Evolutionary conservation across 2,797 vertebrate species (phyloP), one percentile per base, ranked within the genome.

Genomic region (Botia almorhae): DNA sequence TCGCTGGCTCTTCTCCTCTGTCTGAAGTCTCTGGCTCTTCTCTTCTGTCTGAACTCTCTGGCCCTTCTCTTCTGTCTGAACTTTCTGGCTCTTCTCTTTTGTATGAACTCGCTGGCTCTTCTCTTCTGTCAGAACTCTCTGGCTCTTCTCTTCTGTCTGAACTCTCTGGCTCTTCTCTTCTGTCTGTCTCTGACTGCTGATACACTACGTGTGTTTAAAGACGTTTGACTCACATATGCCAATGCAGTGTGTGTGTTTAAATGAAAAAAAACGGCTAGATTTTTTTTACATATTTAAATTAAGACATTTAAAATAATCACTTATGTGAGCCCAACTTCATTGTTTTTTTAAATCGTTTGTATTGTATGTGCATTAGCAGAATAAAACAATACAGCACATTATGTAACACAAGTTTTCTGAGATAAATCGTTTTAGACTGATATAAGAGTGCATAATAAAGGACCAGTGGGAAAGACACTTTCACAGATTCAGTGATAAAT

Each of bases 381-480:
- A 60, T 56, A 60, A 69, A 39, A 39, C n/a, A 36, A 51, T 78
- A 39, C 43, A 46, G 43, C 2, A 46, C 56, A 78, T 70, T 78
- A 78, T 53, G 23, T n/a, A 78, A 51, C 43, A 51, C 43, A 46
- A 8, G 43, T 46, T 53, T 63, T 50, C 26, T 51, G 26, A 70
- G 43, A 78, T 71, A 78, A 71, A 78, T 17, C 33, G 56, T 56
- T 78, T 78, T 53, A 29, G 68, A 78, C 43, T 23, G 55, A 78
- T 21, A 60, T 26, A 26, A 50, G 63, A 63, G 39, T 63, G 46
- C 76, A 71, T 63, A 51, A 63, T 78, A 71, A 71, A 23, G 13
- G 55, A 51, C 67, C 68, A 70, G 8, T 46, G 43, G 43, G 8
- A 46, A 11, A 10, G 64, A 77, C 64, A 69, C 65, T 60, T 78